Base-by-base conservation (phyloP, 2,797 vertebrate genomes). In the Schizothorax lantsangensis region DNA sequence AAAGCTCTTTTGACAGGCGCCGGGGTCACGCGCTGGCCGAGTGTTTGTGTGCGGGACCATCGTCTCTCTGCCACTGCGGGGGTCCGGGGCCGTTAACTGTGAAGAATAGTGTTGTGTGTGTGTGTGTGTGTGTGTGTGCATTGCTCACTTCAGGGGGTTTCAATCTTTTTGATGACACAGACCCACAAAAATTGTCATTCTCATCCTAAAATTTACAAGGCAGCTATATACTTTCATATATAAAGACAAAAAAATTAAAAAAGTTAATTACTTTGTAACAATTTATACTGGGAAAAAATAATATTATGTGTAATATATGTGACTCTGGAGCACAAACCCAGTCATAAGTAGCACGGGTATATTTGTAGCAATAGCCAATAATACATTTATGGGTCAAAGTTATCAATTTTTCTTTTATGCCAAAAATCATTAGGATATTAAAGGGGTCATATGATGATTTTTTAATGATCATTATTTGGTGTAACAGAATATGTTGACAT, bases 21-120 rank as follows among this genome's bases (percentile, higher is more conserved):
- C 77, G 45, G 91, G 93, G 93, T 94, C 93, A 91, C 74, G 49
- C 26, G 84, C 90, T 69, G 88, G 93, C 92, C 94, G 91, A 91
- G 92, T 92, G 90, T 94, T 94, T 93, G 92, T 94, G 93, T 94
- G 92, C 88, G 89, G 88, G 87, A 89, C 88, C 23, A 84, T 89
- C 62, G 54, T 88, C 81, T 91, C 91, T 93, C 47, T 59, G 40
- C 64, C 59, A 4, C 66, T 72, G 71, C 54, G 62, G 64, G 87
- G 47, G 68, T 83, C 66, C 33, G 54, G 79, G 26, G 9, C 14
- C 9, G 9, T 54, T 83, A 40, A 43, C 23, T 72, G 5, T 43
- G 49, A 68, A 49, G 17, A 68, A 81, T 19, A 30, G 8, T 11
- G 23, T 0, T n/a, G 12, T 52, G 72, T 47, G 43, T 71, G 66